Conservation (phyloP, 2,888 invertebrate species). For the Encarsia formosa region DNA sequence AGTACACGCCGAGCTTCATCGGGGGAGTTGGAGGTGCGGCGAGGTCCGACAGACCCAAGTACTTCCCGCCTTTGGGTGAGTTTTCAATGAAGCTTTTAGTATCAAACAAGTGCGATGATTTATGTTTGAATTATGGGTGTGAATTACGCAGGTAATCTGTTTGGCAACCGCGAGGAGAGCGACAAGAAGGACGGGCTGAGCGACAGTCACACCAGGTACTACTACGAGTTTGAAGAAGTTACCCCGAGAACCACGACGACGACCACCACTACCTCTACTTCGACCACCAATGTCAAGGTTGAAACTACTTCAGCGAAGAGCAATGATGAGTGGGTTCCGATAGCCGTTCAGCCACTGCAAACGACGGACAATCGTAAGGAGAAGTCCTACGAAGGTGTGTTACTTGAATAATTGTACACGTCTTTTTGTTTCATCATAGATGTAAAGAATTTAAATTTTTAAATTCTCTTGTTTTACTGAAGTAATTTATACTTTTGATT, state of each 20-base stretch:
- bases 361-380: slow-evolving; percentile 7
- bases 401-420: too few species aligned
- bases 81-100: neutral
- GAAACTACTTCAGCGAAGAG: neutral
- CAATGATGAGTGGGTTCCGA: slow-evolving; percentile 36
- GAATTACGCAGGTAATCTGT: slow-evolving; percentile 10
- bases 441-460: neutral
- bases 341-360: slow-evolving; percentile 12
- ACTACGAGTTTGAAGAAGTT: slow-evolving; percentile 22
- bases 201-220: slow-evolving; percentile 23
- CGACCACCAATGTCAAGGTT: neutral
- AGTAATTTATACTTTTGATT: neutral
- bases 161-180: slow-evolving; percentile 13
- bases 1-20: slow-evolving; percentile 70
- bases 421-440: too few species aligned
- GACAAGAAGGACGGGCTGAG: slow-evolving; percentile 6
- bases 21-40: slow-evolving; percentile 25
- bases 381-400: slow-evolving; percentile 12
- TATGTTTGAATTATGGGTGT: neutral
- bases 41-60: slow-evolving; percentile 54
- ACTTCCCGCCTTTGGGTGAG: slow-evolving; percentile 59
- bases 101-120: neutral
- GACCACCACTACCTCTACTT: neutral
- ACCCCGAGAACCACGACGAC: neutral
- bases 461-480: too few species aligned